Conservation (phyloP, 2,888 invertebrate species). For the Augiades crinisus region DNA sequence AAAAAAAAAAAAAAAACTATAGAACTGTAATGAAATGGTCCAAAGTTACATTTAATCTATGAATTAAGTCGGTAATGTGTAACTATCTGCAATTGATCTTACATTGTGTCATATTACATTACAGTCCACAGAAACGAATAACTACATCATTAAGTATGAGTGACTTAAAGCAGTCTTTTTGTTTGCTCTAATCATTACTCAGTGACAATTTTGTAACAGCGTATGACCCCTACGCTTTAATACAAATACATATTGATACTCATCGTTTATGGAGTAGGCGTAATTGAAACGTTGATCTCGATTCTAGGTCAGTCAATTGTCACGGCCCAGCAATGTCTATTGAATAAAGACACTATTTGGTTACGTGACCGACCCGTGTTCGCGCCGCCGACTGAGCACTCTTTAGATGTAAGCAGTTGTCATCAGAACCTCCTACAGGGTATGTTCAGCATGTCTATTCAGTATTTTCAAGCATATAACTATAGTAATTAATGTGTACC, state of each 20-base stretch:
- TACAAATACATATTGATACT: not conserved
- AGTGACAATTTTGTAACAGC: not conserved
- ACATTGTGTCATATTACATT: no score
- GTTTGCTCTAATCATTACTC: no score
- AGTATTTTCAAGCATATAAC: no score
- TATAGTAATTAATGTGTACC: no score
- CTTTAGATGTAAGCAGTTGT: slow-evolving; percentile 65
- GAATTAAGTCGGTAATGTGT: no score
- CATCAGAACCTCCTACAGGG: slow-evolving; percentile 74
- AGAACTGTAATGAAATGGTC: no score
- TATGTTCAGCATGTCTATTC: slow-evolving; percentile 38
- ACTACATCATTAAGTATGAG: no score
- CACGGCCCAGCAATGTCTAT: slow-evolving; percentile 73
- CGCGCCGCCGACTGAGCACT: slow-evolving; percentile 59
- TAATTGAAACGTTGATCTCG: slow-evolving; percentile 61
- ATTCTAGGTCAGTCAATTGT: slow-evolving; percentile 77
- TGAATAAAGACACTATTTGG: slow-evolving; percentile 79
- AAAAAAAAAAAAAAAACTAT: no score
- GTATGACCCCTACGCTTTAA: not conserved
- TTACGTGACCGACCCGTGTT: slow-evolving; percentile 70
- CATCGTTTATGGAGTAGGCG: slow-evolving; percentile 20
- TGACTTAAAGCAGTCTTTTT: no score
- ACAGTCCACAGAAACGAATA: no score
- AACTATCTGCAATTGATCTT: no score
- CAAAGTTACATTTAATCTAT: no score